A percentile compares a stretch with the other conserved stretches of the same genome.
Conservation (phyloP, 2,797 vertebrate genomes). For the Liparis tanakae region DNA sequence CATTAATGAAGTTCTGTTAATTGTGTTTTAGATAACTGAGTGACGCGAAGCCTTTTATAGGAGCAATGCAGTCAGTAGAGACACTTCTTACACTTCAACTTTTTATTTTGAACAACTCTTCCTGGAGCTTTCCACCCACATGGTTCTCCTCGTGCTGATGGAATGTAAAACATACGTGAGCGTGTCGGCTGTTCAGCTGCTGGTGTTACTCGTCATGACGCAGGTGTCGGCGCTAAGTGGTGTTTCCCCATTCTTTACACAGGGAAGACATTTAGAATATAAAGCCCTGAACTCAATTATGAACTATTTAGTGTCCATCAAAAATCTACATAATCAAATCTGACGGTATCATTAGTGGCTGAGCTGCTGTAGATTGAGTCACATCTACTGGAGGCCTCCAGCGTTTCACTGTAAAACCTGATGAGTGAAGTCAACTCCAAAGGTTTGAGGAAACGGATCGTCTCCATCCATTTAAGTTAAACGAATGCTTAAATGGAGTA, state of each 20-base stretch:
- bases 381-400: neutral
- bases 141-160: neutral
- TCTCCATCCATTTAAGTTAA: too few relatives aligned
- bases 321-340: neutral
- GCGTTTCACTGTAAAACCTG: too few relatives aligned
- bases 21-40: neutral
- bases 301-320: too few relatives aligned
- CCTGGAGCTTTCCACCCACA: neutral
- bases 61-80: neutral
- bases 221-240: neutral
- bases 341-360: neutral
- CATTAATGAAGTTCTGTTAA: constrained; percentile 6
- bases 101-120: too few relatives aligned
- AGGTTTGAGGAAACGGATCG: too few relatives aligned
- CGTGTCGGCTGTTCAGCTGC: neutral
- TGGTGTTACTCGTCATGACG: neutral
- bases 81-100: too few relatives aligned
- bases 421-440: too few relatives aligned
- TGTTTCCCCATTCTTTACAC: neutral
- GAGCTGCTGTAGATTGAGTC: neutral
- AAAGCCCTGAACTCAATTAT: neutral
- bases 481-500: too few relatives aligned
- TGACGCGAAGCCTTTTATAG: neutral
- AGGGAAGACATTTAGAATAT: neutral
- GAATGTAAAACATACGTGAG: neutral